Evolutionary conservation across 2,113 vertebrate species (phyloP).

Genomic region (Bungarus multicinctus): DNA sequence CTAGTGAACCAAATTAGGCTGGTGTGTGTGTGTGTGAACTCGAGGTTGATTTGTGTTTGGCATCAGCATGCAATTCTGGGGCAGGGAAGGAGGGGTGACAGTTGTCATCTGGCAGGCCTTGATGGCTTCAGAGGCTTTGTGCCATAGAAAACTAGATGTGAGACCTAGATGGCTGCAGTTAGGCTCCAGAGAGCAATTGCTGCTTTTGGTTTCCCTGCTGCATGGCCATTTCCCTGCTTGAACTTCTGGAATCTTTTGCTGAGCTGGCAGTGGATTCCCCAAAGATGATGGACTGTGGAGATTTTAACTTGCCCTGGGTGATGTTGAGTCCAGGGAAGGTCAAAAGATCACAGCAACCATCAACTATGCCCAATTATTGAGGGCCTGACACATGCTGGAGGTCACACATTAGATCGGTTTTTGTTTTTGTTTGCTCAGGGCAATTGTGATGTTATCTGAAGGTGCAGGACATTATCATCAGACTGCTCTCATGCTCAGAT

Average conservation of each 20-base stretch:
- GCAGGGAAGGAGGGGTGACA: not conserved
- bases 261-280: not conserved
- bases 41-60: not conserved
- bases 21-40: accelerated
- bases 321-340: not conserved
- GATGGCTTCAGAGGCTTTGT: not conserved
- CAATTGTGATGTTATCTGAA: not conserved
- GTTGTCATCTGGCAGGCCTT: not conserved
- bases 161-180: not conserved
- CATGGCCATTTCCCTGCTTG: not conserved
- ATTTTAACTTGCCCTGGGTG: not conserved
- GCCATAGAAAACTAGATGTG: not conserved
- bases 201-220: not conserved
- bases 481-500: not conserved
- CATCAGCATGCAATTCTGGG: not conserved
- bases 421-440: not conserved
- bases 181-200: not conserved
- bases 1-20: not conserved
- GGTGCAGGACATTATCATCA: not conserved
- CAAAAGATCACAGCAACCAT: not conserved
- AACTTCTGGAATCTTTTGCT: not conserved
- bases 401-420: not conserved
- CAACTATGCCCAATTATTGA: not conserved
- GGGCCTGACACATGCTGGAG: not conserved
- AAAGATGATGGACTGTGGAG: not conserved